phyloP scores from a whole-genome alignment of 2,888 invertebrate species.

The Schizotus pectinicornis region DNA sequence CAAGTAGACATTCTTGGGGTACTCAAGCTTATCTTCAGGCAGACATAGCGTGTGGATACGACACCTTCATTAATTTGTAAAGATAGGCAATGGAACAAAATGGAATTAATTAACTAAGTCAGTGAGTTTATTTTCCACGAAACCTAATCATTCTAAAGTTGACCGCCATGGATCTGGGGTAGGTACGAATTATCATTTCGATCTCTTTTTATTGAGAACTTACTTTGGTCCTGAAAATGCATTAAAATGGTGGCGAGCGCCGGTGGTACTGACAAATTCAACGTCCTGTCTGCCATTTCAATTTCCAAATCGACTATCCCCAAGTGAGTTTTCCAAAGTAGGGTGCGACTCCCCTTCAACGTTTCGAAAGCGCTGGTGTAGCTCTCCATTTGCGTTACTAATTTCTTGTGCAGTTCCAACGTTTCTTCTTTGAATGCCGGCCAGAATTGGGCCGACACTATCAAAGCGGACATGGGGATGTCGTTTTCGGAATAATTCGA shows the following conservation, averaged over 20 bases:
- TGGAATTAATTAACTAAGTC: too few species aligned
- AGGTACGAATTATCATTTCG: too few species aligned
- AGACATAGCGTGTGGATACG: too few species aligned
- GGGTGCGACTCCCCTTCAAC: slow-evolving; percentile 88
- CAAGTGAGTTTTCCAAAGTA: slow-evolving; percentile 93
- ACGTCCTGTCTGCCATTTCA: slow-evolving; percentile 77
- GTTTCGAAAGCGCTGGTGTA: slow-evolving; percentile 92
- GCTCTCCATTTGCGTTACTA: slow-evolving; percentile 80
- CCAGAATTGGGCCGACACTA: slow-evolving; percentile 99
- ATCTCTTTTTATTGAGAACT: too few species aligned
- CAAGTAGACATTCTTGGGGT: background rate
- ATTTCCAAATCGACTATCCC: slow-evolving; percentile 91
- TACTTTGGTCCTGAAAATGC: slow-evolving; percentile 88
- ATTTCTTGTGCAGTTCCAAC: slow-evolving; percentile 80
- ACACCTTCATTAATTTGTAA: too few species aligned
- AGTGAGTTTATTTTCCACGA: too few species aligned
- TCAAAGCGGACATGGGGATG: slow-evolving; percentile 80
- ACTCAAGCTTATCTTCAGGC: background rate
- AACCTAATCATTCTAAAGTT: too few species aligned
- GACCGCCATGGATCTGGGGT: too few species aligned
- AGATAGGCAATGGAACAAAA: too few species aligned
- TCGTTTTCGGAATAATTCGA: slow-evolving; percentile 60
- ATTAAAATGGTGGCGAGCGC: slow-evolving; percentile 93
- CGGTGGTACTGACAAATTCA: slow-evolving; percentile 87
- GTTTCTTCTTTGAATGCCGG: slow-evolving; percentile 95